Base-by-base conservation (phyloP, 2,113 vertebrate species). In the Dipodomys merriami region DNA sequence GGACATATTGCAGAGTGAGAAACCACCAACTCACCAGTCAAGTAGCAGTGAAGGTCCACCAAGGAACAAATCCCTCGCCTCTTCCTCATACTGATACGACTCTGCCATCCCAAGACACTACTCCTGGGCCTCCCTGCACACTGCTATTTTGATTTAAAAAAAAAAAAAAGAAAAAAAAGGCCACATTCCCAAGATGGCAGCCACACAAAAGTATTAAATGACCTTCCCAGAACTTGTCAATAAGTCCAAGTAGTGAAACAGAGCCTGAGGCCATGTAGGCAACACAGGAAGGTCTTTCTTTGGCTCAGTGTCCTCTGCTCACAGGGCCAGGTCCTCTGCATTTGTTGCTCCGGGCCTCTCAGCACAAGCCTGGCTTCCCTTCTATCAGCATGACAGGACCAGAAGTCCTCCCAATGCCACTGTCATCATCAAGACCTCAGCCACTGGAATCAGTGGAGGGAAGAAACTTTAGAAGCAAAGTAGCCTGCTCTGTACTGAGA, bases 161-260 rank as follows among this genome's bases (percentile, higher is more conserved):
- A 39, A 39, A 39, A 6, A 6, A 39, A 39, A 39, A 39, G 92
- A 92, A 96, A 77, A 91, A 87, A 94, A 95, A 82, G 46, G 80
- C 87, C 89, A 91, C 90, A 82, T 95, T 91, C 81, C 78, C 88
- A 69, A 91, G 91, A 95, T 39, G 67, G 35, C 23, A 53, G 60
- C 87, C 93, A 91, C 73, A 82, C 69, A 80, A 77, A 91, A 80
- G 33, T 90, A 86, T 91, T 83, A 92, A 93, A 90, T 79, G 68
- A 93, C 64, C 30, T 72, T 89, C 84, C 77, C 29, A 6, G 35
- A 91, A 57, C 33, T 73, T 1, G 0, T 91, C 81, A 62, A 83
- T 69, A 77, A 93, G 13, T 62, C 27, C 29, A n/a, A 92, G 81
- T 11, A 92, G 81, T 11, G 67, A 83, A 93, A 57, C n/a, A 10